Conservation (phyloP, 2,113 vertebrate species). For the Hirundichthys speculiger region DNA sequence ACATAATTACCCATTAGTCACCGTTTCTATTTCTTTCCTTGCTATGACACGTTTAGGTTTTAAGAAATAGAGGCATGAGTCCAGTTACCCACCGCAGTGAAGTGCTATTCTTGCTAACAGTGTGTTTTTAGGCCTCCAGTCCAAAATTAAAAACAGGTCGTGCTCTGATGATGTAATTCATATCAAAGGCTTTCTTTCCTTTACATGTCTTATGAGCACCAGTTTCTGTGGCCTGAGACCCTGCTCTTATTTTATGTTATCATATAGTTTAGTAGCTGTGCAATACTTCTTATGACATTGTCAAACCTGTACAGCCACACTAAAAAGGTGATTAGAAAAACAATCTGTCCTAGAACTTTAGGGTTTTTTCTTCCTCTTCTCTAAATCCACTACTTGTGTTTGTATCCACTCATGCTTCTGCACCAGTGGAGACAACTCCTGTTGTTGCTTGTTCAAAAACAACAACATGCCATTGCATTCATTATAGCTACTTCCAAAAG, state of each 20-base stretch:
- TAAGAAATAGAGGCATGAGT: constrained; percentile 30
- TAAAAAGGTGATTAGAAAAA: background rate
- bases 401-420: background rate
- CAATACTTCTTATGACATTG: too few species aligned
- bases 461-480: too few species aligned
- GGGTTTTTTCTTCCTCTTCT: background rate
- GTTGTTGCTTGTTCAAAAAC: too few species aligned
- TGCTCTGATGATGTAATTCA: constrained; percentile 68
- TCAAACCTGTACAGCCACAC: too few species aligned
- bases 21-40: constrained; percentile 5
- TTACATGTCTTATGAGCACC: constrained; percentile 17
- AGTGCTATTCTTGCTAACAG: constrained; percentile 22
- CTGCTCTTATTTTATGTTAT: constrained; percentile 24
- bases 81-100: constrained; percentile 41
- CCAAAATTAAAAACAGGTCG: constrained; percentile 43
- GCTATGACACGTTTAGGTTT: background rate
- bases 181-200: constrained; percentile 38
- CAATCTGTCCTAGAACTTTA: background rate
- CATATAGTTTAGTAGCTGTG: too few species aligned
- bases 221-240: constrained; percentile 31
- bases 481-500: too few species aligned
- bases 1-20: constrained; percentile 40
- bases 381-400: background rate
- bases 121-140: too few species aligned
- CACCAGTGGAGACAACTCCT: background rate